Percentiles rank a stretch among this genome's conserved stretches.
phyloP scores from a whole-genome alignment of 2,113 vertebrate genomes.

The Sebastes schlegelii region DNA sequence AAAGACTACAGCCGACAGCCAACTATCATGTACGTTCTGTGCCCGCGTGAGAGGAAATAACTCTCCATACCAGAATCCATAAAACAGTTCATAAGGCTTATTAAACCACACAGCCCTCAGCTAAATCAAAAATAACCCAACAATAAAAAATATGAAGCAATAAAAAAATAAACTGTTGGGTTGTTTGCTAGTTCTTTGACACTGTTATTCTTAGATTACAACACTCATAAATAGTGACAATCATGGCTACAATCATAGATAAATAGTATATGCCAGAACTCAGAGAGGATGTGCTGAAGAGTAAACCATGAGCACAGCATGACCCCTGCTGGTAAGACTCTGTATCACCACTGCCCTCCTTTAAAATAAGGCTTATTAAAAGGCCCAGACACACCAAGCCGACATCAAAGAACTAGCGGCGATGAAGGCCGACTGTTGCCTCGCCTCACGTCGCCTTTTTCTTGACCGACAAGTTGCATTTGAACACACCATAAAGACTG shows the following conservation, averaged over 20 bases:
- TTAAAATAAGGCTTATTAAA: background rate
- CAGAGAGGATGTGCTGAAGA: background rate
- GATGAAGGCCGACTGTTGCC: too few species aligned
- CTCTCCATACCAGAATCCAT: too few species aligned
- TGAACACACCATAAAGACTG: too few species aligned
- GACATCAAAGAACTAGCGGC: too few species aligned
- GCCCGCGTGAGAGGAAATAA: too few species aligned
- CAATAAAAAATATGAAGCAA: background rate
- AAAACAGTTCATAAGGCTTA: too few species aligned
- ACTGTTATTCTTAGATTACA: background rate
- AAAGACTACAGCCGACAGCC: too few species aligned
- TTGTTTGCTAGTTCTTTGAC: background rate
- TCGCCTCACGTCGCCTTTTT: too few species aligned
- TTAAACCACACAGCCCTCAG: background rate
- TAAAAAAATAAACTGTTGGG: background rate
- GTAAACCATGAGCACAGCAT: background rate
- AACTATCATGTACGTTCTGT: too few species aligned
- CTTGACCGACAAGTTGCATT: too few species aligned
- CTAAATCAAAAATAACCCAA: background rate
- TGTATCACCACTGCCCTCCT: background rate
- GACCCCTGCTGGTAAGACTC: constrained; percentile 61
- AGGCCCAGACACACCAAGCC: too few species aligned
- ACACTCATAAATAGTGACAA: background rate
- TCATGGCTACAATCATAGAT: background rate
- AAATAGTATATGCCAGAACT: background rate